Conservation (phyloP, 2,797 vertebrate genomes). For the Clarias platycephalus region DNA sequence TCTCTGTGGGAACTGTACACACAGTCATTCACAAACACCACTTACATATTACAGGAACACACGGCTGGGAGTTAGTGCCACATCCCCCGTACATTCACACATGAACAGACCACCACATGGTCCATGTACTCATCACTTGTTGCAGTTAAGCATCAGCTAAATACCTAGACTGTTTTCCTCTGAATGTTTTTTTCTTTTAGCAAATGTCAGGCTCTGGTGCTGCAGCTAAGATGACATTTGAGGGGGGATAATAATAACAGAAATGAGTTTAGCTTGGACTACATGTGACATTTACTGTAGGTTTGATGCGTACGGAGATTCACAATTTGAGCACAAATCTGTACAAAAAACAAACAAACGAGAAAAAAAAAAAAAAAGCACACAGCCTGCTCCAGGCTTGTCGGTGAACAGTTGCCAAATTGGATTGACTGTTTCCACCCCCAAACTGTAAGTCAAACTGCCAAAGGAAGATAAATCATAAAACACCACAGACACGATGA, state of each 20-base stretch:
- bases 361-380: background rate
- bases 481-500: background rate
- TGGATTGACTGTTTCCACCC: constrained; percentile 12
- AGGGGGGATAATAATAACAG: constrained; percentile 32
- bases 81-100: too few species aligned
- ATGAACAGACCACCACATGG: too few species aligned
- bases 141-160: background rate
- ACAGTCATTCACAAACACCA: too few species aligned
- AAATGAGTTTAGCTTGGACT: constrained; percentile 23
- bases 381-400: background rate
- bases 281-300: constrained; percentile 36
- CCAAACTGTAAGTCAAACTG: background rate
- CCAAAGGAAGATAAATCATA: background rate
- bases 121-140: background rate
- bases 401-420: background rate
- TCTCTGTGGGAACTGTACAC: too few species aligned
- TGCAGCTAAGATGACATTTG: constrained; percentile 46
- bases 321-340: constrained; percentile 10
- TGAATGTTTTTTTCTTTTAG: background rate
- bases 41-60: too few species aligned
- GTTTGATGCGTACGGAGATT: background rate
- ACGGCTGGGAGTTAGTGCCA: too few species aligned
- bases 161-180: background rate
- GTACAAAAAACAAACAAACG: background rate
- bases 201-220: constrained; percentile 44